Evolutionary conservation across 2,113 vertebrate genomes (phyloP), one percentile per base, ranked within the genome.

Genomic region (Pampusana beccarii): DNA sequence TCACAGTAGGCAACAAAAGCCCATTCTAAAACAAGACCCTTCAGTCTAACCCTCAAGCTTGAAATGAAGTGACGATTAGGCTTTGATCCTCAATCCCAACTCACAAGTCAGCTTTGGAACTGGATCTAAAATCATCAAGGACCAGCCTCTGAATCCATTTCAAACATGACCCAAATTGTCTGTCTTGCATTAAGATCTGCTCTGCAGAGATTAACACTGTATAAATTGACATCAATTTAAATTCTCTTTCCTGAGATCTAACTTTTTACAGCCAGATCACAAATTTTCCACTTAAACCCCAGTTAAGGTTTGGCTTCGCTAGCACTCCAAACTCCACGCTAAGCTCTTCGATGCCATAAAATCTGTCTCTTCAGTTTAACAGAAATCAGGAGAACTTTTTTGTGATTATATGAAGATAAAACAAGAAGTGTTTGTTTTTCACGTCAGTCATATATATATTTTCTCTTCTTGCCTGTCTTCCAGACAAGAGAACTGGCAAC

Each of bases 71-170:
- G 13, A 72, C 5, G 7, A 62, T 93, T 44, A 54, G 51, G 48
- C 67, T 95, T 90, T 92, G 82, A 95, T 93, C 75, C 67, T 92
- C 79, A 80, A 71, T 67, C 56, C 67, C 66, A 90, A 25, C 53
- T 65, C 81, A 48, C 29, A 72, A 82, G 1, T 60, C 64, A 67
- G 72, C 48, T 90, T 67, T 81, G 61, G 86, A 95, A 93, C 40
- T 34, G 48, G 46, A 80, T 78, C 38, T 71, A 83, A 88, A 88
- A 64, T 54, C 60, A 90, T 77, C 58, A 83, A 93, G 91, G 56
- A 90, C 64, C 64, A 72, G 64, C 4, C 53, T 53, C 87, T 9
- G 33, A 82, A 64, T 78, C 75, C 42, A 67, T 88, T 93, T 94
- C 82, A 95, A 92, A 94, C 48, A 60, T 6, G 33, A 93, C 79